These are phyloP conservation scores for Cecropterus lyciades DNA, from an alignment of 1,140 invertebrate species.

Conservation along the genomic window DNA sequence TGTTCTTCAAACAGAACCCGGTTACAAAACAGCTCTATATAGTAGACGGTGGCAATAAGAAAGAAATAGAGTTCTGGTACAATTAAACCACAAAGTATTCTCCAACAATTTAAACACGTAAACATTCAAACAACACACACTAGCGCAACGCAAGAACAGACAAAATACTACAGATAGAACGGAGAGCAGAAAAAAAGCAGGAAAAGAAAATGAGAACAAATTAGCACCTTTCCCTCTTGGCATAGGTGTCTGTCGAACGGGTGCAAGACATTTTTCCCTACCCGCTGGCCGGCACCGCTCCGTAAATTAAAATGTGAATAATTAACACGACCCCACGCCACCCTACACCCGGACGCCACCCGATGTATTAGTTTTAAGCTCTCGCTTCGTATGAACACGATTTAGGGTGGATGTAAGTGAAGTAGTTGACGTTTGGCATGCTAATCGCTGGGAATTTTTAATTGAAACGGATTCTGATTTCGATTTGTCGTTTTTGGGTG, in stretches of 20 bases:
- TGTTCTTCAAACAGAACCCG: too few species aligned
- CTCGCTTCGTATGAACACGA: slow-evolving; percentile 65
- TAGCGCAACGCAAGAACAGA: slow-evolving; percentile 13
- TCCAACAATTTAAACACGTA: too few species aligned
- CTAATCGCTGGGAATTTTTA: slow-evolving; percentile 56
- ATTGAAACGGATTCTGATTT: slow-evolving; percentile 35
- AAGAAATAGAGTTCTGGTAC: too few species aligned
- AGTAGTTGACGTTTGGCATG: slow-evolving; percentile 60
- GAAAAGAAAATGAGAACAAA: slow-evolving; percentile 22
- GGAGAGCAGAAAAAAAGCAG: slow-evolving; percentile 6
- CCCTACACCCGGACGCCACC: slow-evolving; percentile 42
- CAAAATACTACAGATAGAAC: slow-evolving; percentile 6
- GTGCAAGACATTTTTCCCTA: slow-evolving; percentile 77
- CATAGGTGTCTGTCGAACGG: slow-evolving; percentile 69
- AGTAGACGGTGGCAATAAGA: too few species aligned
- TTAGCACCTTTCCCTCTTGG: slow-evolving; percentile 28
- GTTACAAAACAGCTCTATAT: too few species aligned
- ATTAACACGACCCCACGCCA: slow-evolving; percentile 64
- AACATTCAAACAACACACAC: too few species aligned
- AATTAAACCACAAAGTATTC: too few species aligned
- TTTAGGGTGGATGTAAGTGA: slow-evolving; percentile 57
- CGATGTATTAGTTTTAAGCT: slow-evolving; percentile 82
- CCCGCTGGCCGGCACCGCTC: slow-evolving; percentile 61
- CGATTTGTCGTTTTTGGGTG: slow-evolving; percentile 22
- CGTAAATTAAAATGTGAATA: slow-evolving; percentile 82